A percentile compares a stretch with the other conserved stretches of the same genome.
Conservation (phyloP, 1,140 invertebrate genomes). For the Ceratoteleas bidentatus region DNA sequence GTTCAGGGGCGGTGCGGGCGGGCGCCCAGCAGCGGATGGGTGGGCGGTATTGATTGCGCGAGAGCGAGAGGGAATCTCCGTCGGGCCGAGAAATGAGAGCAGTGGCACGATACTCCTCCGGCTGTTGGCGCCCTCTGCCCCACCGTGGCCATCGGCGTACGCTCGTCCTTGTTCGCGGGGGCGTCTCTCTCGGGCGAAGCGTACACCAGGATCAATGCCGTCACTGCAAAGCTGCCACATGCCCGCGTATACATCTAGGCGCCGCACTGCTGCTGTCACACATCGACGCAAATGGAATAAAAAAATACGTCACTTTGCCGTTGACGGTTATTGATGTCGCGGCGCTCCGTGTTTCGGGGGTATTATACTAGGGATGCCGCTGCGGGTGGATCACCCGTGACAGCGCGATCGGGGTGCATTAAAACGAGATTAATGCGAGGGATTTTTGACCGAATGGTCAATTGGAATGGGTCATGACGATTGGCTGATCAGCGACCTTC, state of each 20-base stretch:
- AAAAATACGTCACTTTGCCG: conserved; percentile 45
- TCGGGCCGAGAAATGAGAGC: conserved; percentile 55
- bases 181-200: conserved; percentile 46
- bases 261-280: conserved; percentile 26
- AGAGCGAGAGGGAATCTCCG: conserved; percentile 55
- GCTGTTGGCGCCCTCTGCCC: conserved; percentile 39
- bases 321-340: conserved; percentile 46
- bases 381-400: too few species aligned
- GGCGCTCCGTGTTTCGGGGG: neutral
- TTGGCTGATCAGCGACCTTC: too few species aligned
- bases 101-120: conserved; percentile 51
- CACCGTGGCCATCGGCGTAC: conserved; percentile 16
- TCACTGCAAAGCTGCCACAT: conserved; percentile 67
- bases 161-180: conserved; percentile 7
- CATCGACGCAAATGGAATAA: conserved; percentile 42
- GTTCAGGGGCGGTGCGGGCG: conserved; percentile 20
- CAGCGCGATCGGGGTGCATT: too few species aligned
- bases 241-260: conserved; percentile 15
- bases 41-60: conserved; percentile 76
- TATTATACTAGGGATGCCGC: neutral
- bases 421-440: too few species aligned
- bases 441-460: too few species aligned
- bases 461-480: too few species aligned
- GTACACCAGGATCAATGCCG: conserved; percentile 68
- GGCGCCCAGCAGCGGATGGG: conserved; percentile 32